Conservation (phyloP, 1,140 invertebrate genomes). For the Lordiphosa clarofinis region DNA sequence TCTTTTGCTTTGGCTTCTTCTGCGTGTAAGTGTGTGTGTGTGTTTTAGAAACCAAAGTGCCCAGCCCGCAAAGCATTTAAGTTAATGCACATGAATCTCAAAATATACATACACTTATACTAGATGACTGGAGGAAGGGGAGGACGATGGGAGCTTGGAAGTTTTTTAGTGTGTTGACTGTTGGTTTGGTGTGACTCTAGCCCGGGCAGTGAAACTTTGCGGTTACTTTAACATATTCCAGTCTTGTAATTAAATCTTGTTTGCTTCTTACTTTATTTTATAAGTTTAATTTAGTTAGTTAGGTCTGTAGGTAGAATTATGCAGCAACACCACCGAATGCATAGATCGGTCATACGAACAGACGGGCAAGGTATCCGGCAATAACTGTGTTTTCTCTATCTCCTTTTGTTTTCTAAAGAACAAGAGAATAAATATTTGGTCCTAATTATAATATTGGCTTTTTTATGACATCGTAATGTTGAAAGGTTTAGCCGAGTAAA, state of each 20-base stretch:
- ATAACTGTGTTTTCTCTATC: no score
- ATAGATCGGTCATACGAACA: no score
- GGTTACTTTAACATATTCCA: slow-evolving; percentile 37
- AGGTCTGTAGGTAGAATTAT: slow-evolving; percentile 5
- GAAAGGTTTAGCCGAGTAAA: no score
- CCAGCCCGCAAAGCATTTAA: slow-evolving; percentile 75
- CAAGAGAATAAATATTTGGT: no score
- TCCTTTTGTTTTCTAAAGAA: no score
- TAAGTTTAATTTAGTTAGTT: slow-evolving; percentile 10
- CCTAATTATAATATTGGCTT: no score
- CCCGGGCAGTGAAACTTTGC: slow-evolving; percentile 25
- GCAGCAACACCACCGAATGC: no score
- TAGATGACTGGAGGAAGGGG: background rate
- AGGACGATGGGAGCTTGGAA: slow-evolving; percentile 1
- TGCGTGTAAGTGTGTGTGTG: slow-evolving; percentile 16
- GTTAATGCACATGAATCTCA: slow-evolving; percentile 66
- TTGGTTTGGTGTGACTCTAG: background rate
- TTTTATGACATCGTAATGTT: no score
- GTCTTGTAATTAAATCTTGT: background rate
- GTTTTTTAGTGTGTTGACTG: slow-evolving; percentile 20
- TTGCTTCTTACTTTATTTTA: background rate
- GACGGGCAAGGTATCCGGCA: no score
- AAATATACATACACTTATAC: slow-evolving; percentile 22
- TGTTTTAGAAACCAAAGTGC: slow-evolving; percentile 65
- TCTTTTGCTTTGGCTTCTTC: slow-evolving; percentile 25